phyloP scores from a whole-genome alignment of 2,888 invertebrate species.

The Diploptera punctata region DNA sequence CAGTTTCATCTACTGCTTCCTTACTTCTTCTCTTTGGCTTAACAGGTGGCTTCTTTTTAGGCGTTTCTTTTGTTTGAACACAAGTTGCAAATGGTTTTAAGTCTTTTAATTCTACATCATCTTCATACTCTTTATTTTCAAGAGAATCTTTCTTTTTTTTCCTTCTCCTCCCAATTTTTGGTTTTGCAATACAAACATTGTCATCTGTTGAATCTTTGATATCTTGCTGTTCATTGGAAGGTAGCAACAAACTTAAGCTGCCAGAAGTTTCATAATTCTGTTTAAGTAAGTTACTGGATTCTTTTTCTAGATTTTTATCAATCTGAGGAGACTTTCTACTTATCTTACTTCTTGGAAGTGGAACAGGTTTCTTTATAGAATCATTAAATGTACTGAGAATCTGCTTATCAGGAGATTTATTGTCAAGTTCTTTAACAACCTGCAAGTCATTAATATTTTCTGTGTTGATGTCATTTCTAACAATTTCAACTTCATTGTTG shows the following conservation, averaged over 20 bases:
- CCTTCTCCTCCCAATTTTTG: neutral
- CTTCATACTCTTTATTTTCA: neutral
- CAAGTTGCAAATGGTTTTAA: too few species aligned
- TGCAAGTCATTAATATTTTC: neutral
- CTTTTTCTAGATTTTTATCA: neutral
- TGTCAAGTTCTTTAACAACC: neutral
- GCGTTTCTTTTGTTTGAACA: neutral
- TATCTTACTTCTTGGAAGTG: conserved; percentile 29
- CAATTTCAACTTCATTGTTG: neutral
- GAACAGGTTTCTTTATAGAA: conserved; percentile 27
- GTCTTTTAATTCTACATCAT: neutral
- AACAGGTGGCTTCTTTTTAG: neutral
- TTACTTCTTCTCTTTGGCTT: neutral
- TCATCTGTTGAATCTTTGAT: neutral
- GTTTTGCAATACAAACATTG: neutral
- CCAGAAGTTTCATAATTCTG: neutral
- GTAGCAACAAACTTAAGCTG: neutral
- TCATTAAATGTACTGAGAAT: neutral
- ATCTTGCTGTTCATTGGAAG: neutral
- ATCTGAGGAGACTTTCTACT: neutral
- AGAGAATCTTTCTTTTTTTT: neutral
- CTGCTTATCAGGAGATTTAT: neutral
- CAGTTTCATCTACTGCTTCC: neutral
- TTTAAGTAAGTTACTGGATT: neutral
- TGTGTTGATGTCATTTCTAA: neutral